Evolutionary conservation across 2,888 invertebrate genomes (phyloP).

Genomic region (Phlogophora meticulosa): DNA sequence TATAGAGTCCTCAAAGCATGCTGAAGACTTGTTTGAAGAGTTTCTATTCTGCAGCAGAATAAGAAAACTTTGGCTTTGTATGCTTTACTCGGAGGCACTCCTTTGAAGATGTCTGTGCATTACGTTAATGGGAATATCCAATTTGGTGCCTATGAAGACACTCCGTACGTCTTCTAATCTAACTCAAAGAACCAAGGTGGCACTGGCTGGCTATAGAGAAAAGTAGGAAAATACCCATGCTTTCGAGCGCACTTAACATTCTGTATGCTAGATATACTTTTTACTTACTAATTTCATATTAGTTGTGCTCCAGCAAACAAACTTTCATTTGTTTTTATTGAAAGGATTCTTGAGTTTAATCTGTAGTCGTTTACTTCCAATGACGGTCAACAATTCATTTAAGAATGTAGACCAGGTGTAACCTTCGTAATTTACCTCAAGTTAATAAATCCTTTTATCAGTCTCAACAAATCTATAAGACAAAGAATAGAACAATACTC

Average conservation of each 20-base stretch:
- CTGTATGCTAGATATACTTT: too few relatives aligned
- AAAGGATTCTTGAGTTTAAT: too few relatives aligned
- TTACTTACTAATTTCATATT: neutral
- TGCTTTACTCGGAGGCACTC: conserved; percentile 29
- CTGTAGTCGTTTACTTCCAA: too few relatives aligned
- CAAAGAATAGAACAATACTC: conserved; percentile 39
- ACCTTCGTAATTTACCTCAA: neutral
- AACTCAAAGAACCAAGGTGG: conserved; percentile 3
- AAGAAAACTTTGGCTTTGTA: conserved; percentile 50
- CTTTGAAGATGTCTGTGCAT: conserved; percentile 56
- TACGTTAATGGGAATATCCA: conserved; percentile 53
- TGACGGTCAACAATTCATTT: neutral
- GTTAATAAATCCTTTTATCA: conserved; percentile 38
- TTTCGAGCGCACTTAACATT: neutral
- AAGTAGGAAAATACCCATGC: neutral
- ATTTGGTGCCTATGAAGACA: conserved; percentile 22
- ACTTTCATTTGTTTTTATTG: too few relatives aligned
- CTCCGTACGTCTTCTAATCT: conserved; percentile 8
- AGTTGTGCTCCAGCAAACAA: neutral
- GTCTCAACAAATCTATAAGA: conserved; percentile 7
- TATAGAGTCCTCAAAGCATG: conserved; percentile 54
- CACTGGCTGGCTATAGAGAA: neutral
- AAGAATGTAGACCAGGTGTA: neutral
- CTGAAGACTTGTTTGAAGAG: conserved; percentile 44
- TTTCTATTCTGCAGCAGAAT: conserved; percentile 43